Evolutionary conservation across 64 coral and sea anemone species (phyloP).

Genomic region (Actinia tenebrosa): DNA sequence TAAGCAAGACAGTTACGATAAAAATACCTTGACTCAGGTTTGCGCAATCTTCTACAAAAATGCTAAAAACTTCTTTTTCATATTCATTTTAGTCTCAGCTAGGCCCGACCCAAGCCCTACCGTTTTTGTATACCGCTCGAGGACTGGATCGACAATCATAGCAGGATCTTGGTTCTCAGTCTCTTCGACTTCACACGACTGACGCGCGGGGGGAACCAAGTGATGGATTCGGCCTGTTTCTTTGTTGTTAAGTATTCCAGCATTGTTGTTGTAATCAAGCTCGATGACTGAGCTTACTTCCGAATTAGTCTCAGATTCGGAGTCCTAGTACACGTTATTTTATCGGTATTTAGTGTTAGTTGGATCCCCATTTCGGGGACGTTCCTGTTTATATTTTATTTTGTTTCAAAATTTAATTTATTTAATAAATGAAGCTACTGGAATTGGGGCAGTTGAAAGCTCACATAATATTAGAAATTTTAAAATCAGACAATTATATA

Average conservation of each 20-base stretch:
- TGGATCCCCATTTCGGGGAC: background rate
- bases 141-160: conserved; percentile 37
- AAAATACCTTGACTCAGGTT: background rate
- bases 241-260: conserved; percentile 72
- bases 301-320: conserved; percentile 30
- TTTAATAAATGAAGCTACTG: no score
- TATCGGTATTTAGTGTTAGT: conserved; percentile 4
- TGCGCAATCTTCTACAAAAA: background rate
- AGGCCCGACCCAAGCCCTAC: conserved; percentile 19
- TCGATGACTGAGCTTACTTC: conserved; percentile 24
- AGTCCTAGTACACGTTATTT: conserved; percentile 28
- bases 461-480: no score
- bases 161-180: conserved; percentile 15
- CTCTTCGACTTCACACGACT: conserved; percentile 76
- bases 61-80: background rate
- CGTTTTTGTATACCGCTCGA: conserved; percentile 24
- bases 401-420: no score
- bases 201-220: conserved; percentile 67
- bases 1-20: no score
- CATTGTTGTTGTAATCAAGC: conserved; percentile 80
- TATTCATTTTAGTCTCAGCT: background rate
- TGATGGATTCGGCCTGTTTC: conserved; percentile 82
- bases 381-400: no score
- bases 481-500: no score
- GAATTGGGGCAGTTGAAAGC: no score